phyloP scores from a whole-genome alignment of 2,888 invertebrate species.

The Glyphotaelius pellucidus region DNA sequence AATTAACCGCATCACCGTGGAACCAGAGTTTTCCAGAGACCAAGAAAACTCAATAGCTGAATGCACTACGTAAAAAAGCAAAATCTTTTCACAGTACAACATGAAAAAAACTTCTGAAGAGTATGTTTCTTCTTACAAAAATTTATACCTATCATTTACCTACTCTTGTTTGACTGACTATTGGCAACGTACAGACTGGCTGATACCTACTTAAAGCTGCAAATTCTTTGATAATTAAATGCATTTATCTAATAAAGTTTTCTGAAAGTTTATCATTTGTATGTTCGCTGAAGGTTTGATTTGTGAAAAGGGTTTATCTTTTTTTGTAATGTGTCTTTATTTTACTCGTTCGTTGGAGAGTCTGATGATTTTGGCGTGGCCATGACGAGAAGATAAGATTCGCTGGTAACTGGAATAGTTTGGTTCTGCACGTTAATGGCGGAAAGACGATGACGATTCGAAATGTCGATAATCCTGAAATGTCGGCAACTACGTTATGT shows the following conservation, averaged over 20 bases:
- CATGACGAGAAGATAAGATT: neutral
- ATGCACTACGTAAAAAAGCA: neutral
- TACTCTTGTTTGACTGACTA: neutral
- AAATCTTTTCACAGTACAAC: neutral
- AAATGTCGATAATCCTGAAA: constrained; percentile 15
- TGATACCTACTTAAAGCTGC: too few species aligned
- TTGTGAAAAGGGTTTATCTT: neutral
- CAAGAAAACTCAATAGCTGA: neutral
- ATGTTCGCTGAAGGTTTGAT: too few species aligned
- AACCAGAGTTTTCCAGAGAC: constrained; percentile 19
- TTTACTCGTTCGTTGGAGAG: neutral
- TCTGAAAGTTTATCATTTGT: too few species aligned
- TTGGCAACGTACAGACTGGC: neutral
- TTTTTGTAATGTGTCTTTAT: neutral
- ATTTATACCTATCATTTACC: too few species aligned
- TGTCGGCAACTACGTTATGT: neutral
- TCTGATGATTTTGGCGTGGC: neutral
- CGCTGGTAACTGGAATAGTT: constrained; percentile 2
- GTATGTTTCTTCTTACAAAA: neutral
- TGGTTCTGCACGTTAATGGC: constrained; percentile 10
- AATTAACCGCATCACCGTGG: constrained; percentile 59
- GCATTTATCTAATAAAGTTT: too few species aligned
- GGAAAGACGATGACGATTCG: constrained; percentile 9
- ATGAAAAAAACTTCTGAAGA: neutral
- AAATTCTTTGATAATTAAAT: too few species aligned